Evolutionary conservation across 2,113 vertebrate species (phyloP), one percentile per base, ranked within the genome.

Genomic region (Alces alces): DNA sequence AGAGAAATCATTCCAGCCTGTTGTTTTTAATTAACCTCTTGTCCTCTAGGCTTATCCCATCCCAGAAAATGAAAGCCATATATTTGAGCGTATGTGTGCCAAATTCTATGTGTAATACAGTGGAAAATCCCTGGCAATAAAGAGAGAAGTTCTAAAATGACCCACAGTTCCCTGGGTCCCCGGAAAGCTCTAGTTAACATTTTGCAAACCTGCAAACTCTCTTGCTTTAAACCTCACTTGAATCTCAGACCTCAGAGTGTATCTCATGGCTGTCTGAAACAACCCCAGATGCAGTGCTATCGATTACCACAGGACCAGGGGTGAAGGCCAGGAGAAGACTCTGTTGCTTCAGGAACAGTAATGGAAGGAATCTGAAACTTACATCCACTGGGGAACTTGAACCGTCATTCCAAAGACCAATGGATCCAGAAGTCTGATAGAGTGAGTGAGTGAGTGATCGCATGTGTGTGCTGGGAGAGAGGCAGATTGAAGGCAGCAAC

Each of bases 21-120:
- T 94, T 97, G 93, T 94, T 96, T 97, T 89, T 80, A 96, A 98
- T 97, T 97, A 98, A 86, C 97, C 92, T 93, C 96, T 83, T 97
- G 55, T 97, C 95, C 80, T 95, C 50, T 54, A 92, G 82, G 33
- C 70, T 98, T 98, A 97, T 97, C 93, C 95, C n/a, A 83, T 96
- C 70, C 47, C 47, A 93, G 96, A 95, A 97, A 97, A 98, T 86
- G 39, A 97, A 94, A 98, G 90, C 89, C 93, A 79, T 97, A 95
- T 91, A 94, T 93, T 95, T 94, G 52, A 64, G 33, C 91, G 73
- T 47, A 23, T 6, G 0, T 87, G 92, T 84, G 97, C 97, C 97
- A 98, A 97, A 95, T 28, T 30, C 36, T 78, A 94, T 95, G 95
- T 96, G 97, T 98, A 96, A 98, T 94, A 91, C 61, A 58, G 93